Evolutionary conservation across 2,797 vertebrate genomes (phyloP).

Genomic region (Poecilia wingei): DNA sequence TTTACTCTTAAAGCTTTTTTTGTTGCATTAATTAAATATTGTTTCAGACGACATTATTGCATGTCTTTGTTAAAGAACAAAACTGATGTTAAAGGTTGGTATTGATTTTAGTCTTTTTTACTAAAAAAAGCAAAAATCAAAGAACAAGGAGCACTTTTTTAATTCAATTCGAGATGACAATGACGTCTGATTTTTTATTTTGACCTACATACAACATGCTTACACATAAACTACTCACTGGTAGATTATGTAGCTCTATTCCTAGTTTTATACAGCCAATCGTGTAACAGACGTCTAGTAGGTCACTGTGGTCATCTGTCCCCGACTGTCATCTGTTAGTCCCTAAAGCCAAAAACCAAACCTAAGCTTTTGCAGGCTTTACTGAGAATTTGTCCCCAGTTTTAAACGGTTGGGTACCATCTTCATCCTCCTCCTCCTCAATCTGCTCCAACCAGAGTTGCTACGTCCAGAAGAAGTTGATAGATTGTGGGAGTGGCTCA

Average conservation of each 20-base stretch:
- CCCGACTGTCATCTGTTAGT: background rate
- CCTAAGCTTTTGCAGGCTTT: background rate
- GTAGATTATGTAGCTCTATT: background rate
- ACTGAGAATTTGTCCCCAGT: background rate
- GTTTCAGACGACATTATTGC: background rate
- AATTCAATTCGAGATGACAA: background rate
- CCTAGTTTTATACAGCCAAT: background rate
- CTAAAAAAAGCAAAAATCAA: background rate
- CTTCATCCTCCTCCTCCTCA: slow-evolving; percentile 41
- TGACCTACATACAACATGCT: background rate
- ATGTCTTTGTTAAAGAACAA: background rate
- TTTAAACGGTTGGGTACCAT: slow-evolving; percentile 10
- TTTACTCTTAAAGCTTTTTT: background rate
- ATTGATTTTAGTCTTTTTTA: background rate
- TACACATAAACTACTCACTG: background rate
- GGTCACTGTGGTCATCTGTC: background rate
- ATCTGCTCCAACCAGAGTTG: slow-evolving; percentile 26
- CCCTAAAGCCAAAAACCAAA: background rate
- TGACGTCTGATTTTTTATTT: background rate
- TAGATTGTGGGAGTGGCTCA: slow-evolving; percentile 64
- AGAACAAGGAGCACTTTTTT: background rate
- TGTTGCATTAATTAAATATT: background rate
- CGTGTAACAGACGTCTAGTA: background rate
- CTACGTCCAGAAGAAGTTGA: slow-evolving; percentile 27
- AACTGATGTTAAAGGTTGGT: background rate